Base-by-base conservation (phyloP, 2,888 invertebrate species). In the Synergus laeviventris region DNA sequence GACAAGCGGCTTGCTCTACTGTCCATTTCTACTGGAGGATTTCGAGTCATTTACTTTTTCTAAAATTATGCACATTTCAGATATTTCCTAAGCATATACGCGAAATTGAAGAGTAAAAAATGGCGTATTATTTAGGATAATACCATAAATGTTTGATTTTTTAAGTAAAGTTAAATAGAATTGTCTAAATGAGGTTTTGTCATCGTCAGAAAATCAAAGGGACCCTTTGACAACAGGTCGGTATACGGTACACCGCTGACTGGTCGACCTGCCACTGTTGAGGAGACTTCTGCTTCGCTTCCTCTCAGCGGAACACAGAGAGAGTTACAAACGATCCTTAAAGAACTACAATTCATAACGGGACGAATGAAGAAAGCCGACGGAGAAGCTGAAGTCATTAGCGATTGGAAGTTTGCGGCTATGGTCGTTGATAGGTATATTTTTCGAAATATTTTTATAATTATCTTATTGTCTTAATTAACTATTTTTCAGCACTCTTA, bases 381-480 rank as follows among this genome's bases (percentile, higher is more conserved):
- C 89, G 97, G 97, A 87, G 97, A 97, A 89, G 95, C 96, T 77
- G 98, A 98, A 91, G 93, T 97, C 84, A 97, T 97, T 87, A 97
- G 96, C 92, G 98, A 99, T 91, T 98, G 98, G 98, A 98, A 98
- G 91, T 99, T 98, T 91, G 98, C 98, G 77, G 98, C 98, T 84
- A 98, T 98, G 97, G 98, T 98, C 91, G 97, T 99, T 91, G 98
- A 99, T 93, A 95, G 97, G 93, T 94, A 79, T 42, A 75, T 82
- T 56, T 76, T 84, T 85, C 89, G 91, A 79, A 92, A 95, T 96
- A 93, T 96, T 98, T 98, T 98, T 92, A 94, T 98, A 92, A 96
- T 97, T 92, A 95, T 98, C 91, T 99, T 98, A 93, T 97, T 97
- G 81, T 93, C 97, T 2, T 1, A 14, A 36, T 36, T 14, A 11